Evolutionary conservation across 2,113 vertebrate genomes (phyloP).

Genomic region (Aptenodytes patagonicus): DNA sequence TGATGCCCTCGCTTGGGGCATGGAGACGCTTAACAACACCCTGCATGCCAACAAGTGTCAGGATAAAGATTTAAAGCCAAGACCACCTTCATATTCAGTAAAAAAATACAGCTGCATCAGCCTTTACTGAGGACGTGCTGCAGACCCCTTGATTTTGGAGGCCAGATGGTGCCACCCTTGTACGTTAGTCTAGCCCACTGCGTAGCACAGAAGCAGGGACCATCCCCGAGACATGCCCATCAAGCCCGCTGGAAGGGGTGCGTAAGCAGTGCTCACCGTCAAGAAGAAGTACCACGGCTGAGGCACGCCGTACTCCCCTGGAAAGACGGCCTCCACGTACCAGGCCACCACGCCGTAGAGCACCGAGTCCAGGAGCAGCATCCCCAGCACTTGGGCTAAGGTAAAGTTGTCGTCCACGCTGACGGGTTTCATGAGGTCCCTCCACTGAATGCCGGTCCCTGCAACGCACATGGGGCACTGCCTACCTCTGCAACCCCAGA

Average conservation of each 20-base stretch:
- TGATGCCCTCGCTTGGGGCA: background rate
- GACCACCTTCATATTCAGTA: fast-evolving
- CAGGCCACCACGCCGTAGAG: constrained; percentile 89
- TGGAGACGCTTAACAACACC: background rate
- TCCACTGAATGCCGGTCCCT: constrained; percentile 93
- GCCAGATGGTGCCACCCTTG: background rate
- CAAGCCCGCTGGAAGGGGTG: background rate
- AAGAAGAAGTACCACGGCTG: constrained; percentile 93
- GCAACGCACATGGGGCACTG: background rate
- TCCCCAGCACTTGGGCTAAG: constrained; percentile 86
- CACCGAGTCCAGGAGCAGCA: constrained; percentile 87
- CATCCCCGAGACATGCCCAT: fast-evolving
- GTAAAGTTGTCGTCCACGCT: constrained; percentile 94
- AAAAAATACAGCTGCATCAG: background rate
- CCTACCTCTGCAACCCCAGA: background rate
- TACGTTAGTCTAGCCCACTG: background rate
- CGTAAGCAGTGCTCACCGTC: constrained; percentile 75
- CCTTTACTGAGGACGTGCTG: background rate
- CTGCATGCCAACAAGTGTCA: fast-evolving
- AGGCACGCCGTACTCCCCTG: constrained; percentile 92
- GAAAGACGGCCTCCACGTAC: constrained; percentile 93
- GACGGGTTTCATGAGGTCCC: constrained; percentile 84
- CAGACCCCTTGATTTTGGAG: background rate
- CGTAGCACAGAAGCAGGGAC: background rate
- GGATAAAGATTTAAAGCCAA: background rate